These are phyloP conservation scores for Nomada ruficornis DNA, from an alignment of 2,888 invertebrate species.

Conservation along the genomic window DNA sequence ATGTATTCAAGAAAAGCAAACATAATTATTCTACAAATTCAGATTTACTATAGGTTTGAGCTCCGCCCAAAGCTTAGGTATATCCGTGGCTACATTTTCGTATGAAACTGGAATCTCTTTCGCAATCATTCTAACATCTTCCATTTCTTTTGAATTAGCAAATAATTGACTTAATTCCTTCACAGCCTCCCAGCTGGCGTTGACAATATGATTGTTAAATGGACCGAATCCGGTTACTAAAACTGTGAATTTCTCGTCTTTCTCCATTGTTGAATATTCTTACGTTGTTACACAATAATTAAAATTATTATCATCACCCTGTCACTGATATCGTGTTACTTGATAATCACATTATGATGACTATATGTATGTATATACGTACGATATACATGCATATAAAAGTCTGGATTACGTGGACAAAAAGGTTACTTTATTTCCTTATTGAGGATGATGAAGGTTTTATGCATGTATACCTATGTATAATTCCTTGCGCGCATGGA, in stretches of 20 bases:
- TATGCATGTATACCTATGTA: too few relatives aligned
- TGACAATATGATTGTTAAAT: conserved; percentile 89
- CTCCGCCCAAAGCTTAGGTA: conserved; percentile 89
- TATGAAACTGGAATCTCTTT: conserved; percentile 91
- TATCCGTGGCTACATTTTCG: conserved; percentile 87
- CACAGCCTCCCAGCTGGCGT: conserved; percentile 94
- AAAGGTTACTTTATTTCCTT: too few relatives aligned
- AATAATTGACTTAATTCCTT: conserved; percentile 86
- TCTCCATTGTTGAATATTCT: conserved; percentile 31
- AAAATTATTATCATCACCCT: background rate
- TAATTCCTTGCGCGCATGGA: too few relatives aligned
- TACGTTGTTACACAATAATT: background rate
- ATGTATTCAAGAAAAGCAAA: background rate
- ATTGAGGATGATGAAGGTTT: too few relatives aligned
- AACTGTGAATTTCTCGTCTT: conserved; percentile 70
- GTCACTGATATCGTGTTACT: background rate
- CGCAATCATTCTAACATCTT: conserved; percentile 86
- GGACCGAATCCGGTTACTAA: conserved; percentile 93
- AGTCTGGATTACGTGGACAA: too few relatives aligned
- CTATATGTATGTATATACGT: too few relatives aligned
- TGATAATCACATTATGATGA: background rate
- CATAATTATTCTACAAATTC: background rate
- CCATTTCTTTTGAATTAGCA: conserved; percentile 85
- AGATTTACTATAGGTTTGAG: conserved; percentile 88
- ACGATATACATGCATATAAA: too few relatives aligned